Evolutionary conservation across 2,888 invertebrate species (phyloP).

Genomic region (Drosophila cognata): DNA sequence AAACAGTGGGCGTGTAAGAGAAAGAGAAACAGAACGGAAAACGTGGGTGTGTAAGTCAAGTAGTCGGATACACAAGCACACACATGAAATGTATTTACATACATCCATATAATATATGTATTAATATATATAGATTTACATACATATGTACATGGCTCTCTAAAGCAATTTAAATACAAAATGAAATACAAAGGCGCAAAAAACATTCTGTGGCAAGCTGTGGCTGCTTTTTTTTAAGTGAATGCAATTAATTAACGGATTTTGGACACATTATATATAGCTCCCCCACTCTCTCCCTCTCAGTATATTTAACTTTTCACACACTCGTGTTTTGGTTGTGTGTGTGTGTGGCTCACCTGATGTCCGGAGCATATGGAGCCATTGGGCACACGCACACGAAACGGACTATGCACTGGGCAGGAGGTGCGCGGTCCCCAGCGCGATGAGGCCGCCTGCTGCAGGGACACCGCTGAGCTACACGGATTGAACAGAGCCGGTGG

Average conservation of each 20-base stretch:
- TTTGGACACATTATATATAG: constrained; percentile 55
- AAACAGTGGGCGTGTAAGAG: constrained; percentile 30
- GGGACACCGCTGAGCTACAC: constrained; percentile 85
- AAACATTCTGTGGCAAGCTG: constrained; percentile 79
- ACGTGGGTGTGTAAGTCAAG: constrained; percentile 53
- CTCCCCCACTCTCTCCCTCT: constrained; percentile 2
- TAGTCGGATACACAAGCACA: constrained; percentile 20
- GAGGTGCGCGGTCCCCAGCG: constrained; percentile 85
- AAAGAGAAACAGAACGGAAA: constrained; percentile 55
- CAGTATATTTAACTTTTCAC: constrained; percentile 3
- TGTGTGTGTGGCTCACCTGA: constrained; percentile 82
- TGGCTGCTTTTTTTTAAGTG: constrained; percentile 45
- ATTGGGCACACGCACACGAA: constrained; percentile 85
- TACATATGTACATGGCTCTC: constrained; percentile 31
- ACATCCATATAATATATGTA: constrained; percentile 12
- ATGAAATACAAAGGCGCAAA: constrained; percentile 72
- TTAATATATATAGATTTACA: constrained; percentile 20
- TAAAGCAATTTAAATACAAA: constrained; percentile 58
- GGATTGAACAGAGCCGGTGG: constrained; percentile 85
- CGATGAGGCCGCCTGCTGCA: constrained; percentile 83
- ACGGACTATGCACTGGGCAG: constrained; percentile 85
- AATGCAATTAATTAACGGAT: constrained; percentile 77
- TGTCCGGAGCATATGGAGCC: constrained; percentile 86
- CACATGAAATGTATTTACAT: constrained; percentile 6
- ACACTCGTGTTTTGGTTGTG: constrained; percentile 16